Conservation (phyloP, 1,140 invertebrate species). For the Platorchestia sp. region DNA sequence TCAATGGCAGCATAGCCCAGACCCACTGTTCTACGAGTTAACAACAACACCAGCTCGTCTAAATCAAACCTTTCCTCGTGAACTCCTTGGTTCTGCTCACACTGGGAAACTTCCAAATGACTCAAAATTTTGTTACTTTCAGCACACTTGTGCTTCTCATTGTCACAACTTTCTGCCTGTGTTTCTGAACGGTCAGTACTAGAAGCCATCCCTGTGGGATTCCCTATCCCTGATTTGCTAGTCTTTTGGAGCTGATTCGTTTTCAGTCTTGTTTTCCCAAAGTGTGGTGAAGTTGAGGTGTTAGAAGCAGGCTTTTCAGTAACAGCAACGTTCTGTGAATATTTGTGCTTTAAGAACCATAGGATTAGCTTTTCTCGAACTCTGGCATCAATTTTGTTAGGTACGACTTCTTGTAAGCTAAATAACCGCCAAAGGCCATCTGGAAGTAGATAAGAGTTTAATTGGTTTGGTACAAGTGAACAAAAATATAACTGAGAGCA, state of each 20-base stretch:
- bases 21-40: neutral
- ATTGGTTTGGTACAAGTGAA: neutral
- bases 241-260: neutral
- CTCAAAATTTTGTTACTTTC: neutral
- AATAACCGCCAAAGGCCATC: conserved; percentile 55
- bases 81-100: neutral
- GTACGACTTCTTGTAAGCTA: conserved; percentile 36
- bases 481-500: neutral
- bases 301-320: neutral
- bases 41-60: neutral
- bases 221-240: neutral
- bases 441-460: conserved; percentile 22
- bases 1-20: neutral
- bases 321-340: neutral
- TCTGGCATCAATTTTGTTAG: neutral
- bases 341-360: neutral
- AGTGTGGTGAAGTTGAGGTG: no score
- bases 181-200: no score
- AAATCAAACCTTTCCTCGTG: neutral
- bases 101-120: neutral
- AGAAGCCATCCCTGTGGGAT: neutral
- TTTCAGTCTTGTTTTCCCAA: neutral
- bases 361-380: neutral
- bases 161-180: no score
- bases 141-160: no score